Base-by-base conservation (phyloP, 1,140 invertebrate species). In the Zeugodacus cucurbitae region DNA sequence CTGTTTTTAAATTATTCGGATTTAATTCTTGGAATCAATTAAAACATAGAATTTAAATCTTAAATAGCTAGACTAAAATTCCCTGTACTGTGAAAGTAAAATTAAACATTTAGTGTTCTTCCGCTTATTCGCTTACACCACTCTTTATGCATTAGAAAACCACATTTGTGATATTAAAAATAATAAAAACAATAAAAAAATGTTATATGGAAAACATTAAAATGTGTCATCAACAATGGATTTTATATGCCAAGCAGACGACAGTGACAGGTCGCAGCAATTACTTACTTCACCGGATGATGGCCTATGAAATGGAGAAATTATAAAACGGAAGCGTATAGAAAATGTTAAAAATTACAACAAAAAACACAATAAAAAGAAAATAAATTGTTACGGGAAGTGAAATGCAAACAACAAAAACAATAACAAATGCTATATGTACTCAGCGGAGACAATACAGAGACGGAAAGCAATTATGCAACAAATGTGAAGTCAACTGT, bases 281-380 rank as follows among this genome's bases (percentile, higher is more conserved):
- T 74, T 74, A 74, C 67, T 74, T 74, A 74, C 67, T 22, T 74
- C 67, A 74, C 14, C 67, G 67, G 67, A 74, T 74, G 67, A 74
- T 74, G 67, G 67, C 67, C 67, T 74, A 74, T 74, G 67, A 74
- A 74, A 41, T 74, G 34, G 17, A 74, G 67, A 74, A 74, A 74
- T 74, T 34, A 74, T 41, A 7, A 37, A 74, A 74, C 34, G 67
- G 67, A 74, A 37, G 20, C 14, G 34, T 22, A 74, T 67, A 34
- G 29, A 32, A 14, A 74, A 74, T 74, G 67, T 17, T 74, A 86
- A 48, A 20, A 54, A 54, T 88, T 91, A 89, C 91, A 91, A 88
- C 90, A 91, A 90, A n/a, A n/a, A 54, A 54, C 14, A 54, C 48
- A 54, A 54, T 54, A 54, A 54, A 89, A 67, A 89, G 86, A 70